Conservation (phyloP, 2,113 vertebrate species). For the Carollia perspicillata region DNA sequence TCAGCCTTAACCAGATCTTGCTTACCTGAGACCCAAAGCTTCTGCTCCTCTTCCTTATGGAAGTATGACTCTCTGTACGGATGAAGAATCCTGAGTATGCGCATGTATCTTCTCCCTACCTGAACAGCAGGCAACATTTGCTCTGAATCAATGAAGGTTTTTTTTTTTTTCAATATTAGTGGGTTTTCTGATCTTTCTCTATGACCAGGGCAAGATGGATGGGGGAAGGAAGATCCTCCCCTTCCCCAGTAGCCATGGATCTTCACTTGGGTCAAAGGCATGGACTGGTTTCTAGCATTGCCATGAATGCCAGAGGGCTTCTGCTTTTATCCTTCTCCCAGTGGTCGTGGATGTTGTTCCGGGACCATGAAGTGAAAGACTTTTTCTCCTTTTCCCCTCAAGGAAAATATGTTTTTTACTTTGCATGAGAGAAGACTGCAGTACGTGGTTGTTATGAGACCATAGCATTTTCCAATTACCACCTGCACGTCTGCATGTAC, state of each 20-base stretch:
- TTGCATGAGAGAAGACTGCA: neutral
- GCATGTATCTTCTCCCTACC: neutral
- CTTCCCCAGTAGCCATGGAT: neutral
- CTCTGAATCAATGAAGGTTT: neutral
- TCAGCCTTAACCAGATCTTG: neutral
- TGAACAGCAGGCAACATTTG: neutral
- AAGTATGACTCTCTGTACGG: neutral
- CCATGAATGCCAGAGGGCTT: neutral
- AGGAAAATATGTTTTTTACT: neutral
- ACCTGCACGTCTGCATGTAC: neutral
- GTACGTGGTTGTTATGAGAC: neutral
- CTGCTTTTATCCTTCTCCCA: neutral
- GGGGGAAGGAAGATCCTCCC: neutral
- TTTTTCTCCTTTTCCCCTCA: neutral
- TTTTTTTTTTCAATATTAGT: neutral
- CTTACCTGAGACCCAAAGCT: neutral
- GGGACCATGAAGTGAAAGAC: neutral
- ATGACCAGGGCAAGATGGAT: neutral
- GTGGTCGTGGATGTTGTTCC: neutral
- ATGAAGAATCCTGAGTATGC: neutral
- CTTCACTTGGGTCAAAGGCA: neutral
- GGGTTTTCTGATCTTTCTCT: neutral
- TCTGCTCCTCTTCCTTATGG: neutral
- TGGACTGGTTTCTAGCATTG: neutral
- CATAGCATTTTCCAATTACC: neutral